These are phyloP conservation scores for Drosophila ambigua DNA, from an alignment of 1,140 invertebrate genomes.

Conservation along the genomic window DNA sequence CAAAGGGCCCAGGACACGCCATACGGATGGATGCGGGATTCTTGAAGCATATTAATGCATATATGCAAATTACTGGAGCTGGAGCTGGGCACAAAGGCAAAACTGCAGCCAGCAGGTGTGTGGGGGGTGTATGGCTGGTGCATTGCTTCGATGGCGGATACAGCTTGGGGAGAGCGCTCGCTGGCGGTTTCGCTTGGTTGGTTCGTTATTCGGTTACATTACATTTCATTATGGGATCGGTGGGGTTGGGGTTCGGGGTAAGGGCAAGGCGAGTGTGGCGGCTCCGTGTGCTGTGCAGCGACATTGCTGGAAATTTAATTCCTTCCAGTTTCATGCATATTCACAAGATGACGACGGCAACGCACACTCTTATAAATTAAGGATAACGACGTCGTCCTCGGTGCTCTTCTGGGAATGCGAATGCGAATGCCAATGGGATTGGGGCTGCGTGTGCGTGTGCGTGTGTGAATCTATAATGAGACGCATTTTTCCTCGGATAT, in stretches of 20 bases:
- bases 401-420: too few species aligned
- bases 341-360: constrained; percentile 65
- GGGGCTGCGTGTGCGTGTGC: constrained; percentile 23
- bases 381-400: constrained; percentile 60
- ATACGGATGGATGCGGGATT: constrained; percentile 43
- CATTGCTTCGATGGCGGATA: background rate
- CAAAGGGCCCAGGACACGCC: constrained; percentile 15
- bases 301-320: constrained; percentile 63
- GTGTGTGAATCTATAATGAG: constrained; percentile 66
- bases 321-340: constrained; percentile 76
- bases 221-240: constrained; percentile 68
- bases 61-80: constrained; percentile 62
- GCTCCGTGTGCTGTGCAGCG: background rate
- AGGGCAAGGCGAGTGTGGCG: too few species aligned
- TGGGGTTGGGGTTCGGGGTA: background rate
- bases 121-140: background rate
- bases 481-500: constrained; percentile 52
- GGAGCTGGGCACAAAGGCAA: constrained; percentile 23
- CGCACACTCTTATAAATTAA: constrained; percentile 81
- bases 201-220: constrained; percentile 77
- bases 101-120: constrained; percentile 15
- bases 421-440: too few species aligned
- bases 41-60: constrained; percentile 76
- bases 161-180: background rate
- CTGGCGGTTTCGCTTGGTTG: constrained; percentile 63